Conservation (phyloP, 2,797 vertebrate genomes). For the Scyliorhinus canicula region DNA sequence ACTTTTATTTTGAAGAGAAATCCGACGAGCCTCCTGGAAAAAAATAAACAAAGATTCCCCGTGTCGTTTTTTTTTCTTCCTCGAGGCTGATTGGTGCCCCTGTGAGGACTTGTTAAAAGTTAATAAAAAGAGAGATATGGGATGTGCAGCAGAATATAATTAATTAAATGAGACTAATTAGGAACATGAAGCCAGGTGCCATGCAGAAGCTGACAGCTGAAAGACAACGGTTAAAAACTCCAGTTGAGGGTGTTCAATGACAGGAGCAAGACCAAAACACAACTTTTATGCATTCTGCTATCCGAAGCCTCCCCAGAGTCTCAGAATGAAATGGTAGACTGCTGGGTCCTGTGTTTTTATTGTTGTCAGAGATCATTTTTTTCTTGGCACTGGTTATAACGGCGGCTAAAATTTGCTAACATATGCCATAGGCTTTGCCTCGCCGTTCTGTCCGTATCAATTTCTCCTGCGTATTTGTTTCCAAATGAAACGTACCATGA, state of each 20-base stretch:
- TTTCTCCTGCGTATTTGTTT: conserved; percentile 27
- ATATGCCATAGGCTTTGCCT: conserved; percentile 25
- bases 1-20: background rate
- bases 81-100: conserved; percentile 19
- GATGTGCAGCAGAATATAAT: conserved; percentile 71
- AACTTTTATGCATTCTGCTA: conserved; percentile 76
- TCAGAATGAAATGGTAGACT: conserved; percentile 17
- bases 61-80: background rate
- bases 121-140: conserved; percentile 52
- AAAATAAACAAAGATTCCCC: background rate
- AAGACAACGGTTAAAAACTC: conserved; percentile 54
- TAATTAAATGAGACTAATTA: conserved; percentile 83
- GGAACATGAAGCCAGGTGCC: conserved; percentile 79
- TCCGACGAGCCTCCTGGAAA: background rate
- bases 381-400: conserved; percentile 5
- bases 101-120: conserved; percentile 29
- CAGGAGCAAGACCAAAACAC: conserved; percentile 73
- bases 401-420: conserved; percentile 33
- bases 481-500: conserved; percentile 29
- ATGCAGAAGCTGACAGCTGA: conserved; percentile 70
- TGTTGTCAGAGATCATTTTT: conserved; percentile 30
- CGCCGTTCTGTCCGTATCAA: background rate
- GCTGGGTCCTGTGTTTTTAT: conserved; percentile 3
- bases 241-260: conserved; percentile 74
- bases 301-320: conserved; percentile 67